phyloP scores from a whole-genome alignment of 2,797 vertebrate species.

The Hypotaenidia philippensis region DNA sequence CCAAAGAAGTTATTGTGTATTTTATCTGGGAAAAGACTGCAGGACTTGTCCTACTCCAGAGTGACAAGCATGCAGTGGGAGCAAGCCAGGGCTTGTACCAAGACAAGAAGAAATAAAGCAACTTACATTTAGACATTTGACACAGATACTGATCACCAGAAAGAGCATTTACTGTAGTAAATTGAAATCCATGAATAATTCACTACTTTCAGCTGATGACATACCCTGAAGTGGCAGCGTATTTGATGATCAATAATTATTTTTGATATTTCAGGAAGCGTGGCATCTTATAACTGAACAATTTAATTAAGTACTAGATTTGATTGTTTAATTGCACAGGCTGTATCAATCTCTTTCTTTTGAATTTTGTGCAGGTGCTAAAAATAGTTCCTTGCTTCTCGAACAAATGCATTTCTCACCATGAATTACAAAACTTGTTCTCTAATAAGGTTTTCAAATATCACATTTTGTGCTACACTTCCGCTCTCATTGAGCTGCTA shows the following conservation, averaged over 20 bases:
- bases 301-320: conserved; percentile 63
- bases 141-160: conserved; percentile 43
- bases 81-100: background rate
- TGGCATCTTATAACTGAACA: conserved; percentile 53
- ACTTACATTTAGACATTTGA: conserved; percentile 36
- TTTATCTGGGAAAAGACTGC: background rate
- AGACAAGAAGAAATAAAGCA: conserved; percentile 31
- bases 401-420: conserved; percentile 17
- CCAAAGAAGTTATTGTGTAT: background rate
- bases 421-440: conserved; percentile 4
- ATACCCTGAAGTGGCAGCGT: conserved; percentile 40
- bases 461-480: background rate
- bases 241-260: conserved; percentile 74
- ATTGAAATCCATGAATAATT: conserved; percentile 70
- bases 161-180: conserved; percentile 53
- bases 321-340: conserved; percentile 63
- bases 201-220: conserved; percentile 47
- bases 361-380: conserved; percentile 10
- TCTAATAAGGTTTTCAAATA: conserved; percentile 8
- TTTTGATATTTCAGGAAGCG: conserved; percentile 23
- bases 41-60: background rate
- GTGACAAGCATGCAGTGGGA: background rate
- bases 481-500: background rate
- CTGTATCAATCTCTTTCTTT: conserved; percentile 2
- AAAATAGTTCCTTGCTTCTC: background rate